Evolutionary conservation across 2,888 invertebrate genomes (phyloP).

Genomic region (Gymnosoma rotundatum): DNA sequence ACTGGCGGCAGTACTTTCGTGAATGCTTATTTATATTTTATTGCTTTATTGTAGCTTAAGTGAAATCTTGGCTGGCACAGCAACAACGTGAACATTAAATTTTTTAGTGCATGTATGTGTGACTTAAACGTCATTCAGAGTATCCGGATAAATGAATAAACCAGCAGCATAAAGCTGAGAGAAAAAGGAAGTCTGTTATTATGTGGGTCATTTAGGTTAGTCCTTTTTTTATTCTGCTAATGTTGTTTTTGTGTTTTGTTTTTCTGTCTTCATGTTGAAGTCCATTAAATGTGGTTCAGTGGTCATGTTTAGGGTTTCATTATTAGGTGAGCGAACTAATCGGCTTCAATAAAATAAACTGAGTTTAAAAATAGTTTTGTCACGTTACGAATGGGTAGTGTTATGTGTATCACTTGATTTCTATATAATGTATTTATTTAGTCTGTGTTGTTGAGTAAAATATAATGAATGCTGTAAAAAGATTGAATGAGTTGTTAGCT

Average conservation of each 20-base stretch:
- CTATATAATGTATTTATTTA: not conserved
- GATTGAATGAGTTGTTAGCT: constrained; percentile 31
- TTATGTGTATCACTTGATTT: not conserved
- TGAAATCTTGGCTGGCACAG: not conserved
- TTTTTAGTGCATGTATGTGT: constrained; percentile 1
- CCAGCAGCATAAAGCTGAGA: constrained; percentile 13
- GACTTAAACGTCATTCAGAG: constrained; percentile 7
- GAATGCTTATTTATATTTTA: constrained; percentile 15
- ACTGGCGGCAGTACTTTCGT: not conserved
- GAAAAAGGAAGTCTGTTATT: constrained; percentile 24
- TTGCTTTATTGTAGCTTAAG: constrained; percentile 4
- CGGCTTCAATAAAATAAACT: constrained; percentile 64
- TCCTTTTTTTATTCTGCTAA: constrained; percentile 4
- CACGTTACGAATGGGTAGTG: constrained; percentile 44
- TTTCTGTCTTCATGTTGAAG: constrained; percentile 52
- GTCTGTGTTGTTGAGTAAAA: constrained; percentile 26
- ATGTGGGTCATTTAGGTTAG: constrained; percentile 32
- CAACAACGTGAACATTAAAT: not conserved
- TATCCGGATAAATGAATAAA: constrained; percentile 25
- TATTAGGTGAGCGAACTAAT: constrained; percentile 68
- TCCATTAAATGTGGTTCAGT: constrained; percentile 68
- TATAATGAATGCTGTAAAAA: constrained; percentile 48
- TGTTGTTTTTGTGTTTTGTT: constrained; percentile 37
- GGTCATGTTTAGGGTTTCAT: constrained; percentile 68
- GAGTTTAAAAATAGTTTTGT: constrained; percentile 58